Base-by-base conservation (phyloP, 1,140 invertebrate genomes). In the Drosophila insularis region DNA sequence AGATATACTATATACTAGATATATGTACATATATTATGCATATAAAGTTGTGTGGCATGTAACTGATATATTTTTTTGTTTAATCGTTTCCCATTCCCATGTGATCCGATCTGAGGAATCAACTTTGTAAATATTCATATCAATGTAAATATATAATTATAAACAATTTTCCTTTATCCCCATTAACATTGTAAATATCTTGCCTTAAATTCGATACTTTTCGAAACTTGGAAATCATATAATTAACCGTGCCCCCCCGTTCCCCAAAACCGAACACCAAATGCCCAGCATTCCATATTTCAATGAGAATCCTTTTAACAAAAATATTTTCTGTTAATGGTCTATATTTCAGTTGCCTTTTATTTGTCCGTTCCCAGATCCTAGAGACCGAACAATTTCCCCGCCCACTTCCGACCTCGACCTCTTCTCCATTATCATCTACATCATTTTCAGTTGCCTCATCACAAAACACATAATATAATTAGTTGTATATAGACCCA, bases 151-250 rank as follows among this genome's bases (percentile, higher is more conserved):
- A 40, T 68, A 62, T 74, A 67, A 74, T 73, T 21, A 11, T 43
- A 72, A 53, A 17, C 27, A 27, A 5, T 73, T 73, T 73, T 73
- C 53, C 59, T 75, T 62, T 75, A 56, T 19, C 55, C 63, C 27
- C 27, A 5, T 27, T 76, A 55, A 59, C 69, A 63, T 74, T 61
- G 19, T 64, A 61, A 46, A 70, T 71, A 77, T 77, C 35, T 64
- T 56, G 53, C 60, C 7, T 55, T 43, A 54, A 64, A 66, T 70
- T 60, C 74, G 53, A 60, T 74, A 64, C 68, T 78, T 73, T 70
- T 55, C 72, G 53, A 60, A 75, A 70, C 68, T 78, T 78, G 75
- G 75, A 78, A 78, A 78, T 78, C 68, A 68, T 78, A 78, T 75
- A 56, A 19, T 8, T 4, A 27, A 27, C 27, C 27, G 27, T 27